Evolutionary conservation across 2,888 invertebrate genomes (phyloP), one percentile per base, ranked within the genome.

Genomic region (Drosophila pullipes): DNA sequence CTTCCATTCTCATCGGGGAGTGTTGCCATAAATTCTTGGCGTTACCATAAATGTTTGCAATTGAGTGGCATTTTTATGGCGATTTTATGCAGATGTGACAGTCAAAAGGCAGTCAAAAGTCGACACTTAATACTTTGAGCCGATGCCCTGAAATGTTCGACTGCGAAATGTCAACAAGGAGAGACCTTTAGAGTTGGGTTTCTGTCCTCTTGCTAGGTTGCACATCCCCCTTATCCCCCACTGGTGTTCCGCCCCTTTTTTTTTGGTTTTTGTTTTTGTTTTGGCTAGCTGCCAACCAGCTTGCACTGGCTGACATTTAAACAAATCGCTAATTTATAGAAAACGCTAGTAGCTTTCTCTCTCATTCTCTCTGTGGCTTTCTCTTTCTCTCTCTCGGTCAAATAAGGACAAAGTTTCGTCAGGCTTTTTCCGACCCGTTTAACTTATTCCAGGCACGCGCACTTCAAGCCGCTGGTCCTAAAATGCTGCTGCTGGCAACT

Each of bases 251-350:
- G 37, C n/a, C 13, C 13, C 39, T 2, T 35, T 33, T 6, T 54
- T 37, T 63, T 30, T 13, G 13, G 2, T 6, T 25, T 25, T 52
- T 44, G 54, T 53, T 50, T 78, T 78, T 82, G 76, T 55, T 78
- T 70, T 55, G 66, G 63, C 73, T 82, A 85, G 80, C 87, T 47
- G 25, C 47, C 47, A 25, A 16, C 16, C 47, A 25, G 28, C 25
- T 47, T 25, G 47, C 60, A 74, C 67, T 54, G 66, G 63, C 74
- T 89, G 91, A 82, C 87, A 91, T 91, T 91, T 89, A 82, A 85
- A 85, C 83, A 85, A 90, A 90, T 87, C 87, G 89, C 76, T 85
- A 87, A 87, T 91, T 91, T 87, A 87, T 87, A 80, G 89, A 71
- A 73, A 59, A 41, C 63, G 59, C 47, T 37, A 18, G 35, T 39